Percentiles rank a stretch among this genome's conserved stretches.
Evolutionary conservation across 2,888 invertebrate species (phyloP).

Genomic region (Sphecodes monilicornis): DNA sequence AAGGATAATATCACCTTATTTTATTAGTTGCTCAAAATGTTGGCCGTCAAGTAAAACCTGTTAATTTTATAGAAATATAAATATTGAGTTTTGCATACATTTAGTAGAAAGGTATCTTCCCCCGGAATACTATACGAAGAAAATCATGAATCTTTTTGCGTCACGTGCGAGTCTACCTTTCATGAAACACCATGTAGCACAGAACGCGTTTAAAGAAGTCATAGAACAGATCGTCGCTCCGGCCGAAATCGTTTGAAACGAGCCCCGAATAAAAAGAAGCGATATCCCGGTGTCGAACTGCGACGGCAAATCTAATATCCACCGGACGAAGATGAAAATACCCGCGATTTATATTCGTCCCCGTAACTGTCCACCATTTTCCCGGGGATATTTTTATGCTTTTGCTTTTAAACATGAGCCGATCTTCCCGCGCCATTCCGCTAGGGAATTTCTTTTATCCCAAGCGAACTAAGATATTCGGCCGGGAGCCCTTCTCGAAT

Average conservation of each 20-base stretch:
- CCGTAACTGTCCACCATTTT: slow-evolving; percentile 25
- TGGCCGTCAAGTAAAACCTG: too few relatives aligned
- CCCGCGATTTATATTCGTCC: slow-evolving; percentile 38
- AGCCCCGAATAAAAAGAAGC: background rate
- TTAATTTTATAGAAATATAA: too few relatives aligned
- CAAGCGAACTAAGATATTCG: slow-evolving; percentile 38
- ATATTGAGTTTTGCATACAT: too few relatives aligned
- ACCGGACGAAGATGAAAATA: slow-evolving; percentile 10
- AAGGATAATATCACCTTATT: too few relatives aligned
- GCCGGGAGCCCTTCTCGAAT: slow-evolving; percentile 11
- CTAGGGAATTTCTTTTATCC: slow-evolving; percentile 48
- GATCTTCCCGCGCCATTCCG: slow-evolving; percentile 6
- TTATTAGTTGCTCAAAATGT: too few relatives aligned
- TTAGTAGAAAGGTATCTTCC: too few relatives aligned
- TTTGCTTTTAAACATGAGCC: slow-evolving; percentile 51
- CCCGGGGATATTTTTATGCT: slow-evolving; percentile 34
- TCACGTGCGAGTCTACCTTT: background rate
- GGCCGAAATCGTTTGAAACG: background rate
- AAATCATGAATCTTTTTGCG: background rate
- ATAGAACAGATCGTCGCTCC: background rate
- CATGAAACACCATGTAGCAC: background rate
- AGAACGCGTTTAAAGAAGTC: background rate
- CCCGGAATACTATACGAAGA: too few relatives aligned
- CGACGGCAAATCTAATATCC: slow-evolving; percentile 22
- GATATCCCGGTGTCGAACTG: background rate